Percentiles rank a stretch among this genome's conserved stretches.
These are phyloP conservation scores for Hydrotaea cyrtoneurina DNA, from an alignment of 2,888 invertebrate genomes.

Conservation along the genomic window DNA sequence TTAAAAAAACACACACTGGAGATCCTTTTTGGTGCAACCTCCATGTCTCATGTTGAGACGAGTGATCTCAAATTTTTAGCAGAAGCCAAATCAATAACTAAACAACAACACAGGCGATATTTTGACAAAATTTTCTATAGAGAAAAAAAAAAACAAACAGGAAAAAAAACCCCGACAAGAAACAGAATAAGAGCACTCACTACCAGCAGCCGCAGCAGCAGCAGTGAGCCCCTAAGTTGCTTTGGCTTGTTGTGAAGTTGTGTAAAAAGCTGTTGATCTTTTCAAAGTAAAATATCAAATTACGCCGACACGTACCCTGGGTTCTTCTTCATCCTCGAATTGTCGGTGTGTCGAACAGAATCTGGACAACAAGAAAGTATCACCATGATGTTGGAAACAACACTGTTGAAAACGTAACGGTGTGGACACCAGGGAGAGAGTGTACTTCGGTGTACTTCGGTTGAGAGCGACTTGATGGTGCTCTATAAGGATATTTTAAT, in stretches of 20 bases:
- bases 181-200: too few species aligned
- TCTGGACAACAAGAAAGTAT: constrained; percentile 49
- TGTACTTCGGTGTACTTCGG: not conserved
- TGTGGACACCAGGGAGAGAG: constrained; percentile 1
- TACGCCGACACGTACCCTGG: constrained; percentile 72
- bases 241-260: not conserved
- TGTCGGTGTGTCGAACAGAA: constrained; percentile 5
- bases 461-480: not conserved
- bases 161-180: constrained; percentile 18
- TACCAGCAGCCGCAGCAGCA: not conserved
- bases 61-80: constrained; percentile 65
- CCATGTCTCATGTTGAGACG: too few species aligned
- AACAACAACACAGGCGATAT: constrained; percentile 58
- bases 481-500: too few species aligned
- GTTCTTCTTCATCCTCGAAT: not conserved
- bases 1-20: constrained; percentile 38
- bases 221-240: not conserved
- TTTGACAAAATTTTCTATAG: constrained; percentile 51
- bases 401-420: constrained; percentile 37
- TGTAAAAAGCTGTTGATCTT: constrained; percentile 70
- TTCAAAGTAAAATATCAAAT: constrained; percentile 74
- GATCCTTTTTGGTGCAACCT: constrained; percentile 29
- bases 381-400: constrained; percentile 47
- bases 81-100: constrained; percentile 76
- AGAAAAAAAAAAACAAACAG: constrained; percentile 33